Evolutionary conservation across 2,888 invertebrate species (phyloP), one percentile per base, ranked within the genome.

Genomic region (Andrena trimmerana): DNA sequence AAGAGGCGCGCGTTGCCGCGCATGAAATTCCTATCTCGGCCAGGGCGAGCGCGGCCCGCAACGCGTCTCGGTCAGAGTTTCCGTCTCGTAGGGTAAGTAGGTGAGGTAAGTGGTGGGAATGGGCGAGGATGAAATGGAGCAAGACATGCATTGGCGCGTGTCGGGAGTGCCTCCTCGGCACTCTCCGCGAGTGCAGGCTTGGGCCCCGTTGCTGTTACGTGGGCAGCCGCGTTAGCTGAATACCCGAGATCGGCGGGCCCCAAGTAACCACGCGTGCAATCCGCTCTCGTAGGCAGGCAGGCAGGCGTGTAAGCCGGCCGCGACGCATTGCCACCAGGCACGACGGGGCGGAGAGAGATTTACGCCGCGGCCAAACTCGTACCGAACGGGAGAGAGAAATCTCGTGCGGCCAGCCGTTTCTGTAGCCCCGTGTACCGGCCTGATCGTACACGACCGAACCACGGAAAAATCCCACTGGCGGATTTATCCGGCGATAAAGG

Each of bases 121-220:
- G 90, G 90, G 90, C 91, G 88, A 91, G 90, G 91, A 93, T 92
- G 93, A 93, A 94, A 93, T 93, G 92, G 93, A 94, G 93, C 93
- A 93, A 93, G 92, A 93, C 93, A 90, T 88, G 93, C 93, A 93
- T 92, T 93, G 92, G 91, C 93, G 93, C 93, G 93, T 93, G 93
- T 93, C 93, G 93, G 92, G 92, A 90, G 92, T 91, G 93, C 92
- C 92, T 92, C 87, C 88, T 86, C 84, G 86, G 50, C 42, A 42
- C 57, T 70, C 48, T 73, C 67, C 36, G 76, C 74, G 68, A 68
- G 75, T 62, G 52, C 63, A 60, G 52, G 20, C 74, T 66, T 70
- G 63, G 50, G 54, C 50, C 29, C 50, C 50, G 48, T 13, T 6
- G 57, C 50, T 50, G 72, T 85, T 76, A 75, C 77, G 78, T 83